Evolutionary conservation across 2,888 invertebrate genomes (phyloP), one percentile per base, ranked within the genome.

Genomic region (Herminia tarsipennalis): DNA sequence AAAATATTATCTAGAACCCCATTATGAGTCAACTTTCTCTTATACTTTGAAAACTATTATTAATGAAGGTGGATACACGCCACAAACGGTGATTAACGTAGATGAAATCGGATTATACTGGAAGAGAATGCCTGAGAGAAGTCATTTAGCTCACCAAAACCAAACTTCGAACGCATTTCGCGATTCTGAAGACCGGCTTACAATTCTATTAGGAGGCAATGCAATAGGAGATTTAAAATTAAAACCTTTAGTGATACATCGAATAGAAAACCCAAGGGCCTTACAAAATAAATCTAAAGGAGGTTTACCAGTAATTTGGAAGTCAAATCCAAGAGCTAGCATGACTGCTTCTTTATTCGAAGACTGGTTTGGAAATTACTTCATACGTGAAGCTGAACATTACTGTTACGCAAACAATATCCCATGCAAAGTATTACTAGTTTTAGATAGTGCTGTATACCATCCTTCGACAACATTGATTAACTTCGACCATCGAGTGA

Each of bases 231-330:
- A 72, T 58, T 65, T 65, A 30, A 74, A 76, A 57, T 41, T 77
- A 40, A 79, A 78, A 65, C 78, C 79, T 21, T 53, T 80, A 34
- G 54, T 81, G 17, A 56, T 78, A 30, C 70, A 79, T 60, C 54
- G 59, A 20, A 65, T 65, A 13, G 68, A 69, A 54, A 79, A 74
- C 66, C 79, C 77, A 35, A 57, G 62, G 40, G 63, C 66, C 46
- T 42, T 78, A 12, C 71, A 71, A 64, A 61, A 66, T 37, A 44
- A 60, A 21, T 51, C 52, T 25, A 78, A 76, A 50, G 53, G 47
- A 29, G 37, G 59, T 47, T 58, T 78, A 12, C 77, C 74, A 17
- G 76, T 77, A 5, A 45, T 73, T 14, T 82, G 73, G 73, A 60
- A 55, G 36, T 65, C 69, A 2, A 73, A 79, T 52, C 47, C 47